These are phyloP conservation scores for Nomada ruficornis DNA, from an alignment of 2,888 invertebrate species.

Conservation along the genomic window DNA sequence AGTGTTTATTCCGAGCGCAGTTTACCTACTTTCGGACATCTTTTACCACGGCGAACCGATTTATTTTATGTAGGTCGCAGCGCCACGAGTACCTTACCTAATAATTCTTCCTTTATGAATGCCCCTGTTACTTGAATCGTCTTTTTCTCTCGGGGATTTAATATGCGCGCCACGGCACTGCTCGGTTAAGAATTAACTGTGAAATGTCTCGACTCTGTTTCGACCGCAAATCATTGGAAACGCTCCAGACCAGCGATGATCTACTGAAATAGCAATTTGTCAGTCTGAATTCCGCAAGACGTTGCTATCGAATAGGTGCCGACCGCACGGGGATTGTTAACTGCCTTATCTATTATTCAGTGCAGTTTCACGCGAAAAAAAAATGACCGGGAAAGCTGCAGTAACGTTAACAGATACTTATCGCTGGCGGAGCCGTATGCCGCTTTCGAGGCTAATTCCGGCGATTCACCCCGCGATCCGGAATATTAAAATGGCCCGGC, in stretches of 20 bases:
- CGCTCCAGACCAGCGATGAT: conserved; percentile 27
- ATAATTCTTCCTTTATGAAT: conserved; percentile 35
- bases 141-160: background rate
- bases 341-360: conserved; percentile 40
- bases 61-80: conserved; percentile 43
- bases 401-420: conserved; percentile 71
- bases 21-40: conserved; percentile 59
- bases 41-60: conserved; percentile 31
- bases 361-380: conserved; percentile 13
- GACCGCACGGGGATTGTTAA: conserved; percentile 24
- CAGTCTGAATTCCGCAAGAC: conserved; percentile 17
- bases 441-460: conserved; percentile 67
- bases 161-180: background rate
- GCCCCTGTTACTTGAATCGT: conserved; percentile 9
- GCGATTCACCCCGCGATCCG: conserved; percentile 68
- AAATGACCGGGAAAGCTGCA: conserved; percentile 31
- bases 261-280: conserved; percentile 45
- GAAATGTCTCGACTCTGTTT: conserved; percentile 30
- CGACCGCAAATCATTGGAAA: conserved; percentile 26
- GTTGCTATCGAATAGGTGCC: conserved; percentile 43
- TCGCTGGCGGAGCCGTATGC: conserved; percentile 62
- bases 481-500: conserved; percentile 77
- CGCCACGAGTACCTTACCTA: conserved; percentile 36
- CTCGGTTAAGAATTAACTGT: background rate
- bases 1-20: conserved; percentile 85